phyloP scores from a whole-genome alignment of 2,797 vertebrate genomes.

The Mormyrops attenuatus region DNA sequence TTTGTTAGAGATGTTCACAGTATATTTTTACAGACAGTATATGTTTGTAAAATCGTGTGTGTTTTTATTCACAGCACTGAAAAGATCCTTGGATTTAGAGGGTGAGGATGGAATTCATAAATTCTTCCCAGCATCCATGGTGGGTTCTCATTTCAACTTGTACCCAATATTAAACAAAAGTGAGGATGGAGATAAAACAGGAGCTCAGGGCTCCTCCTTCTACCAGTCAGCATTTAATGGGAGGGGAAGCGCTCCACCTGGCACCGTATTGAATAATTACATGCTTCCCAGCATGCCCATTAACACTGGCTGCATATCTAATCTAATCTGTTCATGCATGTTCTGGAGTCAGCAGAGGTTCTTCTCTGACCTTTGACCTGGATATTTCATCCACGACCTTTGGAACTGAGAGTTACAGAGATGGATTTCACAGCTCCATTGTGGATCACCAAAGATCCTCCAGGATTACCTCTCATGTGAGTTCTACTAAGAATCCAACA shows the following conservation, averaged over 20 bases:
- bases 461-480: conserved; percentile 46
- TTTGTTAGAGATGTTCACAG: background rate
- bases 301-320: conserved; percentile 58
- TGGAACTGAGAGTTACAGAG: conserved; percentile 68
- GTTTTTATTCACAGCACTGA: conserved; percentile 62
- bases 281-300: conserved; percentile 65
- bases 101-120: conserved; percentile 61
- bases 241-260: conserved; percentile 49
- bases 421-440: conserved; percentile 79
- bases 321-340: conserved; percentile 40
- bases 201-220: conserved; percentile 36
- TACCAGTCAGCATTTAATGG: conserved; percentile 47
- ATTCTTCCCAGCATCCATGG: conserved; percentile 55
- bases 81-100: conserved; percentile 78
- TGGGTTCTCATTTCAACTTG: conserved; percentile 50
- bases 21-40: background rate
- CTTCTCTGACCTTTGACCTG: conserved; percentile 69
- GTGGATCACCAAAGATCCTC: conserved; percentile 62
- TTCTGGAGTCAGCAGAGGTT: conserved; percentile 50
- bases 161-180: conserved; percentile 49
- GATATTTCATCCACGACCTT: conserved; percentile 53
- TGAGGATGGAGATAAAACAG: conserved; percentile 38
- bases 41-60: background rate
- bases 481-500: conserved; percentile 37
- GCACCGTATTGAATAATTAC: conserved; percentile 53